Base-by-base conservation (phyloP, 2,797 vertebrate genomes). In the Betta splendens region DNA sequence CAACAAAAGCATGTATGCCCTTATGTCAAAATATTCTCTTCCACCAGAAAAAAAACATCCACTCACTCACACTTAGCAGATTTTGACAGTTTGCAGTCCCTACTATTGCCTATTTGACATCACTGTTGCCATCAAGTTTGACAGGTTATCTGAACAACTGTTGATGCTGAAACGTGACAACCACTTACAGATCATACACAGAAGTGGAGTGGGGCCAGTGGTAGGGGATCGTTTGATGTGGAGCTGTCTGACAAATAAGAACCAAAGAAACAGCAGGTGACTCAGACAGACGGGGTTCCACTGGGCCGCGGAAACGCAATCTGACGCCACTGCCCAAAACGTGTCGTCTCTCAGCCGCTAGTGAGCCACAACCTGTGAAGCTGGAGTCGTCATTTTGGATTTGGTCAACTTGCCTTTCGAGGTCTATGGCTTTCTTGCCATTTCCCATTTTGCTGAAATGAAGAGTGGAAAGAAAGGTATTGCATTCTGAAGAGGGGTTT, bases 381-480 rank as follows among this genome's bases (percentile, higher is more conserved):
- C 46, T 57, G 15, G 48, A 56, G 35, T 55, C 64, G 56, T 47
- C 23, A 29, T 53, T 16, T 37, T 40, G 59, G 85, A 91, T 92
- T 93, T 92, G 88, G 91, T 92, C 89, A 89, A 83, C 84, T 88
- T 80, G 83, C 82, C 86, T 74, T n/a, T n/a, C 69, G 82, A 74
- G 71, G 81, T 72, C 80, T 51, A 42, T 57, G 43, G 52, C 76
- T 85, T 85, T 84, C 65, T 83, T 63, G 58, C 77, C 79, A 72
- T 85, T 75, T 79, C 69, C 51, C 75, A 76, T 80, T 86, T 77
- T 77, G 85, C 66, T 80, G 62, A 88, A 89, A 87, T 85, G 85
- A 88, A 82, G 66, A 78, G 62, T 81, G 85, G 80, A 73, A 87
- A 85, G 75, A 84, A 88, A 90, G 42, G 82, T 91, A 91, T 92